Percentiles rank a stretch among this genome's conserved stretches.
Conservation (phyloP, 1,140 invertebrate genomes). For the Uloborus diversus region DNA sequence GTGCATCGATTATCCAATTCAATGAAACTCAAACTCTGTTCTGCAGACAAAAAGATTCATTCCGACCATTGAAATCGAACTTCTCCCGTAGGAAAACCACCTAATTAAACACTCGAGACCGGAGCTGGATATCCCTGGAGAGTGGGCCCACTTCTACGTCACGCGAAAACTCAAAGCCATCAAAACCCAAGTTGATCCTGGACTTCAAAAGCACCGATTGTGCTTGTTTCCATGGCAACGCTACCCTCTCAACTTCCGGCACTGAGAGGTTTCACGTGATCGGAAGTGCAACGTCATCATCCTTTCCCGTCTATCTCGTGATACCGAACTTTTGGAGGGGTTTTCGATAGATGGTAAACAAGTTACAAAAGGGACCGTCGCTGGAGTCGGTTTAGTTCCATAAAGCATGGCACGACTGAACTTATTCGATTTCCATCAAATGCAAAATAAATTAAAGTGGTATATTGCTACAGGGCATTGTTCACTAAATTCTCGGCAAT, state of each 20-base stretch:
- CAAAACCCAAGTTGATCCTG: constrained; percentile 47
- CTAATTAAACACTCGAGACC: neutral
- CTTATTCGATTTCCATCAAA: too few species aligned
- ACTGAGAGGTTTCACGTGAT: constrained; percentile 50
- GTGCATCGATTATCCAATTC: too few species aligned
- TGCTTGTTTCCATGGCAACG: constrained; percentile 26
- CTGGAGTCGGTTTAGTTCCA: too few species aligned
- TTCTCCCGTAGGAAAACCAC: neutral
- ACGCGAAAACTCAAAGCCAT: constrained; percentile 13
- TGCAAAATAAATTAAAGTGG: too few species aligned
- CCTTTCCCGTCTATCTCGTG: constrained; percentile 28
- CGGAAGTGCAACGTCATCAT: constrained; percentile 45
- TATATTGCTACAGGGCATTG: too few species aligned
- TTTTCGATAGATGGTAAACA: constrained; percentile 44
- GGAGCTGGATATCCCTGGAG: neutral
- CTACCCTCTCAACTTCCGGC: constrained; percentile 41
- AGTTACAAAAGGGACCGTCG: too few species aligned
- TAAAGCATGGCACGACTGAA: too few species aligned
- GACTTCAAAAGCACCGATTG: constrained; percentile 42
- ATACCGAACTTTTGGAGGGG: constrained; percentile 24
- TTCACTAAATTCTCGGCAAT: too few species aligned
- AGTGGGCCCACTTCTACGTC: neutral
- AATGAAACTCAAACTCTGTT: too few species aligned
- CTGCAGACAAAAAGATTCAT: too few species aligned
- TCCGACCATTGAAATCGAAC: too few species aligned